These are phyloP conservation scores for Pherbina coryleti DNA, from an alignment of 2,888 invertebrate genomes.

Conservation along the genomic window DNA sequence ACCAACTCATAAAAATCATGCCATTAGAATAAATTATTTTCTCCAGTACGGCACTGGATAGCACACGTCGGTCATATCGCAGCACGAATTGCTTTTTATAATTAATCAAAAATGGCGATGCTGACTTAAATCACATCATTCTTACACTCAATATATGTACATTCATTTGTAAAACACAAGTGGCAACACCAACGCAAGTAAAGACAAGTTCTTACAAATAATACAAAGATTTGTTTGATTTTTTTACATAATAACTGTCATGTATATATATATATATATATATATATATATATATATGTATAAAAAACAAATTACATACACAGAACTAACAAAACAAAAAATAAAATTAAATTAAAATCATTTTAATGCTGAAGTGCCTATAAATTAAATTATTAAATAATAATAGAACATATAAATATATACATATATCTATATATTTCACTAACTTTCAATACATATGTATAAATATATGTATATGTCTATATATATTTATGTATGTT, in stretches of 20 bases:
- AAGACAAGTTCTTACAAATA: background rate
- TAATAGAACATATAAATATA: constrained; percentile 8
- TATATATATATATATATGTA: background rate
- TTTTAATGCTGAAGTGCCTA: constrained; percentile 38
- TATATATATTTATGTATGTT: background rate
- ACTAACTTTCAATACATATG: background rate
- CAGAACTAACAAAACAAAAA: constrained; percentile 11
- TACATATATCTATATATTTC: constrained; percentile 9
- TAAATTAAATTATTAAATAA: constrained; percentile 26
- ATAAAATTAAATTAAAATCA: constrained; percentile 18
- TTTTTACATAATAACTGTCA: constrained; percentile 22
- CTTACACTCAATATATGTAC: background rate
- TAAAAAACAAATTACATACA: background rate
- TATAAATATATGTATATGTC: background rate
- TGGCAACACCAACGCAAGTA: background rate
- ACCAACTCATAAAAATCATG: no score
- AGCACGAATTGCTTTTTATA: no score
- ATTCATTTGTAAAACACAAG: background rate
- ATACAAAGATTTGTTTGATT: constrained; percentile 1
- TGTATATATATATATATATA: background rate
- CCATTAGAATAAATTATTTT: no score
- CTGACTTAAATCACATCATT: no score
- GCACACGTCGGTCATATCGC: background rate
- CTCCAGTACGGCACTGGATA: background rate
- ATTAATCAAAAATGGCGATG: no score